A percentile compares a stretch with the other conserved stretches of the same genome.
Evolutionary conservation across 1,140 invertebrate species (phyloP).

Genomic region (Listronotus bonariensis): DNA sequence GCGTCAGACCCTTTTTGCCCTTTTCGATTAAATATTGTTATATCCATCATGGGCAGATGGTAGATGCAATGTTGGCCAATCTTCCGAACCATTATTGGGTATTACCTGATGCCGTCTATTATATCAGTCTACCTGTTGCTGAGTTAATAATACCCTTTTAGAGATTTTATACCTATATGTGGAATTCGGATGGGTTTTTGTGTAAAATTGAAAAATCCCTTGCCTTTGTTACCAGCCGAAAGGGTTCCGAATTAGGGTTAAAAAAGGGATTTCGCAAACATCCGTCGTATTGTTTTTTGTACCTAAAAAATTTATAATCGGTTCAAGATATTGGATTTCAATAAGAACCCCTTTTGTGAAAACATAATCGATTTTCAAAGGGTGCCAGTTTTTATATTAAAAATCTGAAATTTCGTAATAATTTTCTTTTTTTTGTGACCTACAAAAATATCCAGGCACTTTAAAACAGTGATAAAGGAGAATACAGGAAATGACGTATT

Average conservation of each 20-base stretch:
- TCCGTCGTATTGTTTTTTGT: slow-evolving; percentile 2
- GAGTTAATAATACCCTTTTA: slow-evolving; percentile 17
- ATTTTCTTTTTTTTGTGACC: no score
- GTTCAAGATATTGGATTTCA: slow-evolving; percentile 2
- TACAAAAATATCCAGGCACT: no score
- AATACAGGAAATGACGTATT: no score
- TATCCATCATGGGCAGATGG: slow-evolving; percentile 23
- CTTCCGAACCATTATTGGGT: background rate
- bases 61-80: slow-evolving; percentile 33
- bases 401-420: no score
- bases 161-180: slow-evolving; percentile 11
- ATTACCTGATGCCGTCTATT: background rate
- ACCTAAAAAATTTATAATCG: slow-evolving; percentile 4
- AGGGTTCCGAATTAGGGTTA: slow-evolving; percentile 10
- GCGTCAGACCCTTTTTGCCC: slow-evolving; percentile 14
- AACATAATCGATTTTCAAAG: no score
- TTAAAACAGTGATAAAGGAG: no score
- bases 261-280: slow-evolving; percentile 8
- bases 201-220: slow-evolving; percentile 29
- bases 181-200: slow-evolving; percentile 18
- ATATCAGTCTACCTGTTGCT: slow-evolving; percentile 26
- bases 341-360: background rate
- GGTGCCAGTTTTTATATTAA: no score
- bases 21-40: slow-evolving; percentile 19
- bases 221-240: background rate